A percentile compares a stretch with the other conserved stretches of the same genome.
Evolutionary conservation across 2,888 invertebrate genomes (phyloP).

Genomic region (Rhagonycha fulva): DNA sequence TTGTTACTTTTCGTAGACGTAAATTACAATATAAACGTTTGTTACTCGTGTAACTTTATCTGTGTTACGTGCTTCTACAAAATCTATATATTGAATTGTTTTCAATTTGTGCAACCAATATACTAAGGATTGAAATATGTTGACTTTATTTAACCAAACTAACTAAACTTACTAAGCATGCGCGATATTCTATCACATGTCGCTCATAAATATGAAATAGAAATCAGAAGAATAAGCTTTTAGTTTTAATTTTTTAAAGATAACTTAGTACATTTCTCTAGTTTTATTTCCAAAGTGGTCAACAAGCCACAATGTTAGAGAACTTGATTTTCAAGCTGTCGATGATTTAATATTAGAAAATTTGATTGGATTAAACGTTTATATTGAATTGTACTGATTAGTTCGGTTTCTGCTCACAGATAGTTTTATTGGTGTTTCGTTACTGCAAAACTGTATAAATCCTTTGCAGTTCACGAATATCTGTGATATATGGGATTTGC

Average conservation of each 20-base stretch:
- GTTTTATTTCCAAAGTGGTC: not conserved
- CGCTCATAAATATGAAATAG: not conserved
- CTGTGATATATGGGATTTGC: no score
- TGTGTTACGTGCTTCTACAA: not conserved
- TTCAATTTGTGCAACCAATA: not conserved
- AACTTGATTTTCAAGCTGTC: no score
- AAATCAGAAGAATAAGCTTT: not conserved
- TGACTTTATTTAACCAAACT: not conserved
- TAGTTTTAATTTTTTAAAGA: not conserved
- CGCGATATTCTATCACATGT: not conserved
- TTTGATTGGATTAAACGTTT: no score
- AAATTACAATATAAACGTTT: not conserved
- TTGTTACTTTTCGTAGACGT: not conserved
- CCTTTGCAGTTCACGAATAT: no score
- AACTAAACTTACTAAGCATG: not conserved
- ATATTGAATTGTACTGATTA: no score
- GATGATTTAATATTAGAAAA: no score
- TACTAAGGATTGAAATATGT: not conserved
- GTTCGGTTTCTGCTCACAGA: no score
- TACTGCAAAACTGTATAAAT: no score
- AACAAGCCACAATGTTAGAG: no score
- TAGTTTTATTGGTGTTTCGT: no score
- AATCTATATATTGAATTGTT: not conserved
- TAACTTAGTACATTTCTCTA: not conserved
- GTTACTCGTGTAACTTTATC: not conserved